Evolutionary conservation across 2,888 invertebrate species (phyloP).

Genomic region (Drosophila vallismaia): DNA sequence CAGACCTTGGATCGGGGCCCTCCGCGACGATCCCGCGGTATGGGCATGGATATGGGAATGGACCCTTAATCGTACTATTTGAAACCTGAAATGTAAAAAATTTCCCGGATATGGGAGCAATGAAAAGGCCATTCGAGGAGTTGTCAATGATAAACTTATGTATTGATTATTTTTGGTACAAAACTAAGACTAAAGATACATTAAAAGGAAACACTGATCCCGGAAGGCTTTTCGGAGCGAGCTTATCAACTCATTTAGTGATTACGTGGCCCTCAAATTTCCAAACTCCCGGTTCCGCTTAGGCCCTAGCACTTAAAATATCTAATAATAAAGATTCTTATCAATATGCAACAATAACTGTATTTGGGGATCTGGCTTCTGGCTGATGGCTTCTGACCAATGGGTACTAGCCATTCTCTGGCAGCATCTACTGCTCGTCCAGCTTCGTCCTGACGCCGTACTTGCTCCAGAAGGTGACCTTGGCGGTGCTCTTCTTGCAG

Average conservation of each 20-base stretch:
- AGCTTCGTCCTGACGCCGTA: slow-evolving; percentile 87
- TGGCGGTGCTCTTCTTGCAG: slow-evolving; percentile 88
- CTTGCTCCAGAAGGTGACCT: slow-evolving; percentile 96
- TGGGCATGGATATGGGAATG: slow-evolving; percentile 6
- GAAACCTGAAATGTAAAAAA: not conserved
- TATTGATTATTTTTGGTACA: slow-evolving; percentile 53
- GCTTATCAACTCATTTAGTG: slow-evolving; percentile 9
- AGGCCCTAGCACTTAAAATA: slow-evolving; percentile 40
- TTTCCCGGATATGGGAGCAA: not conserved
- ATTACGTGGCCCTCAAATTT: slow-evolving; percentile 6
- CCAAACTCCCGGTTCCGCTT: slow-evolving; percentile 26
- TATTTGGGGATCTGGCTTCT: slow-evolving; percentile 34
- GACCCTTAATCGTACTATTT: not conserved
- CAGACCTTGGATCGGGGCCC: slow-evolving; percentile 71
- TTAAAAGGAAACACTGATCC: slow-evolving; percentile 19
- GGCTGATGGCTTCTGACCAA: not conserved
- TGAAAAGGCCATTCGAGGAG: slow-evolving; percentile 5
- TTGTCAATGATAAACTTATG: slow-evolving; percentile 24
- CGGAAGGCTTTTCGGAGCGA: slow-evolving; percentile 17
- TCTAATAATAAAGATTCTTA: slow-evolving; percentile 58
- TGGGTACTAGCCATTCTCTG: not conserved
- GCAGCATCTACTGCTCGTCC: slow-evolving; percentile 53
- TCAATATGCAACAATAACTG: slow-evolving; percentile 59
- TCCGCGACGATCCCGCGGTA: slow-evolving; percentile 41
- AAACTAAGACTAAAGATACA: slow-evolving; percentile 48